Conservation (phyloP, 2,797 vertebrate genomes). For the Sebastiscus albofasciatus region DNA sequence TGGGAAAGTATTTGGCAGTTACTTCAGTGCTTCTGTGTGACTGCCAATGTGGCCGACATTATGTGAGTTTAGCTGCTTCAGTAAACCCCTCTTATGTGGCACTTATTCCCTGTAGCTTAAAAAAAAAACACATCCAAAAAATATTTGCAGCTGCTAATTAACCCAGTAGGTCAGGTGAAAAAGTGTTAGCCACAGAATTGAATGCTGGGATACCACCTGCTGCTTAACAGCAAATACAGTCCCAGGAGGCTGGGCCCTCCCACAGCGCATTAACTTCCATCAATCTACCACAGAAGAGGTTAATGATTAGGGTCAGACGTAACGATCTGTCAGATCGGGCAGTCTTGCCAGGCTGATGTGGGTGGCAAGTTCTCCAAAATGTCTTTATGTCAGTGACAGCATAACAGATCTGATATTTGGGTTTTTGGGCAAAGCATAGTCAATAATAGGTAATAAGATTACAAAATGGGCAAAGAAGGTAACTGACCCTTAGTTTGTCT, state of each 20-base stretch:
- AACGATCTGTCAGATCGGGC: constrained; percentile 5
- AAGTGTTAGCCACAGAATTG: constrained; percentile 19
- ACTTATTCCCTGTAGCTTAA: constrained; percentile 32
- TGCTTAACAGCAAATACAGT: constrained; percentile 44
- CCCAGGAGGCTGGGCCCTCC: constrained; percentile 11
- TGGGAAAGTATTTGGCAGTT: constrained; percentile 10
- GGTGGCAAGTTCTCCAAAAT: background rate
- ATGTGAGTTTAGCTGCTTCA: constrained; percentile 40
- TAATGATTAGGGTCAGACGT: constrained; percentile 28
- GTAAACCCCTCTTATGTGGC: constrained; percentile 22
- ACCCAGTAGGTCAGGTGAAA: constrained; percentile 49
- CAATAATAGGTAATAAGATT: background rate
- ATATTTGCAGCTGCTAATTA: constrained; percentile 48
- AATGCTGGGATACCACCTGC: constrained; percentile 46
- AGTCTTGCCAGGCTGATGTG: background rate
- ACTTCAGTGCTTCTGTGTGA: constrained; percentile 1
- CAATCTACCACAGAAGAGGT: constrained; percentile 38
- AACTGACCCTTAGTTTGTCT: background rate
- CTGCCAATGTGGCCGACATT: constrained; percentile 18
- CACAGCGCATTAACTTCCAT: constrained; percentile 20
- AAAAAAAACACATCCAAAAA: constrained; percentile 19
- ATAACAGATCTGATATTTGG: background rate
- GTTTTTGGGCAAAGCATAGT: background rate
- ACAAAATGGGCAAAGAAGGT: background rate
- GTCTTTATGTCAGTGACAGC: background rate